A percentile compares a stretch with the other conserved stretches of the same genome.
Conservation (phyloP, 2,113 vertebrate species). For the Stigmatopora argus region DNA sequence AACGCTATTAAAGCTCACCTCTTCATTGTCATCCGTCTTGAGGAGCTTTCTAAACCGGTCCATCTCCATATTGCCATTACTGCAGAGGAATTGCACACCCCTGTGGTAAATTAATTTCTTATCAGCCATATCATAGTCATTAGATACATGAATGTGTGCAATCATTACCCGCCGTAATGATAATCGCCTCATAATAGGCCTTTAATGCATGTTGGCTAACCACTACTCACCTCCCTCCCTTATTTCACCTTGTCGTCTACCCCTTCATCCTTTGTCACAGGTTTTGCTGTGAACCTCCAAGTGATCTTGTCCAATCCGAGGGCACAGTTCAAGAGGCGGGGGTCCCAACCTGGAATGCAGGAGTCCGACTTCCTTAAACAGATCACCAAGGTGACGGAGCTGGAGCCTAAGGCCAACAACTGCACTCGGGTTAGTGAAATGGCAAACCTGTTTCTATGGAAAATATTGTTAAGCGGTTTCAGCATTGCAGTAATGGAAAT, state of each 20-base stretch:
- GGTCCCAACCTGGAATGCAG: slow-evolving; percentile 97
- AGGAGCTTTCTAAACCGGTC: background rate
- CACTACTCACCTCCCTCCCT: slow-evolving; percentile 4
- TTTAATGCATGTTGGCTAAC: slow-evolving; percentile 25
- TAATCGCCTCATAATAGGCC: slow-evolving; percentile 37
- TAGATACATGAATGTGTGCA: slow-evolving; percentile 44
- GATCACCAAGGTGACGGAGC: slow-evolving; percentile 88
- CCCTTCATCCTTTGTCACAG: slow-evolving; percentile 54
- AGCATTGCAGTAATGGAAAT: background rate
- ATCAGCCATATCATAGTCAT: slow-evolving; percentile 39
- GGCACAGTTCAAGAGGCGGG: slow-evolving; percentile 90
- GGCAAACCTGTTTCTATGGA: background rate
- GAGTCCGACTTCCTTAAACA: slow-evolving; percentile 98
- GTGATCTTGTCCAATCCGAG: slow-evolving; percentile 89
- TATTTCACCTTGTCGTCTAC: background rate
- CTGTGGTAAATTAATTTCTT: slow-evolving; percentile 42
- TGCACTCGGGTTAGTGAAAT: slow-evolving; percentile 85
- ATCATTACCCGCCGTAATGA: slow-evolving; percentile 39
- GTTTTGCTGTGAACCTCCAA: slow-evolving; percentile 94
- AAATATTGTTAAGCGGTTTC: background rate
- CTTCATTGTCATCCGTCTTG: slow-evolving; percentile 5
- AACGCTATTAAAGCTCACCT: slow-evolving; percentile 11
- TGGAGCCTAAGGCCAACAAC: slow-evolving; percentile 94
- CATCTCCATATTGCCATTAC: slow-evolving; percentile 31
- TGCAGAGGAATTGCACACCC: slow-evolving; percentile 24